Evolutionary conservation across 35 echinoderm and acorn worm species (phyloP), one percentile per base, ranked within the genome.

Genomic region (Ophiothrix spiculata): DNA sequence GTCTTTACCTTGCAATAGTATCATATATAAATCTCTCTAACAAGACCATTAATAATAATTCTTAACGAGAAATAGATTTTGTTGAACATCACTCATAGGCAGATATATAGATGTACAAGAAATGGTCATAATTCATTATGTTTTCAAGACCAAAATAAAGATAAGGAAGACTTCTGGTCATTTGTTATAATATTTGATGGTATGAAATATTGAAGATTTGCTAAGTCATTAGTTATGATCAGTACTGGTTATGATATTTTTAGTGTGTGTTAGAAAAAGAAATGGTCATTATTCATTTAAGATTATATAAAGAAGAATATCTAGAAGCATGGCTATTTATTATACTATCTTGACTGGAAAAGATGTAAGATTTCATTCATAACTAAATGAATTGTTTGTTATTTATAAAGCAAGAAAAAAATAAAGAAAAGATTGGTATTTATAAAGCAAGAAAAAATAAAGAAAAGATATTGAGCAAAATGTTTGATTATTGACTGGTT

Each of bases 41-140:
- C 60, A 69, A 6, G 10, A 2, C 23, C 60, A 10, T 69, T 69
- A 69, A 69, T 69, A n/a, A 69, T 69, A 69, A 15, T 69, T 69
- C n/a, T 6, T 10, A 69, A n/a, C 8, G 60, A 69, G 60, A 69
- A 69, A 69, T 49, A 49, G 6, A 49, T 49, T 10, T 6, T 19
- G 6, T 49, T 49, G 42, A 19, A 10, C 42, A 49, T 49, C 42
- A 49, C 42, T 49, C 42, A 49, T 49, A 49, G 19, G 6, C 6
- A 49, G 42, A 49, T 49, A 6, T 49, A 49, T n/a, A 49, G 42
- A 49, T 6, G 42, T 49, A 49, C 42, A n/a, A 69, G 16, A 28
- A 69, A 69, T 15, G 60, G 60, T 69, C 60, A 69, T 69, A 25
- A 69, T 69, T 69, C 60, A 69, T 69, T 25, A 69, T 69, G 25